Percentiles rank a stretch among this genome's conserved stretches.
Evolutionary conservation across 2,797 vertebrate species (phyloP).

Genomic region (Chiloscyllium punctatum): DNA sequence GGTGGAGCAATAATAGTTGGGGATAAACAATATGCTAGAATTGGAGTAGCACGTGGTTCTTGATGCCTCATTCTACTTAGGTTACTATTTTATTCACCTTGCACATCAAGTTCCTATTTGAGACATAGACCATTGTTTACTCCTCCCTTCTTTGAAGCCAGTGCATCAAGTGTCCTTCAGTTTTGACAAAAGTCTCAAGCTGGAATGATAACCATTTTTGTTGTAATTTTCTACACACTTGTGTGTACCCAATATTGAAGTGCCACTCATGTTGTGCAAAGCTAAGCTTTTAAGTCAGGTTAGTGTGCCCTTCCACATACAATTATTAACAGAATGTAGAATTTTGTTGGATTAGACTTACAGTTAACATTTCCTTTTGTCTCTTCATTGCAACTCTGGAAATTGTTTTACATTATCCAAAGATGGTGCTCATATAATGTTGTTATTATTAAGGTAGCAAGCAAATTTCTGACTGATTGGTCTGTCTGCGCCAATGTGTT

Average conservation of each 20-base stretch:
- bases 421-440: background rate
- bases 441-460: background rate
- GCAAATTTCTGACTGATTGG: background rate
- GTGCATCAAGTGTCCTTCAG: background rate
- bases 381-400: background rate
- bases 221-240: background rate
- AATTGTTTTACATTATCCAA: background rate
- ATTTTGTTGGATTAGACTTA: too few relatives aligned
- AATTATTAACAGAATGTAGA: too few relatives aligned
- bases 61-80: background rate
- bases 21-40: background rate
- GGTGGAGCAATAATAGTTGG: background rate
- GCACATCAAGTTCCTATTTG: background rate
- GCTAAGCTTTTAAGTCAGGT: background rate
- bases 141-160: background rate
- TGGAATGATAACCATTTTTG: background rate
- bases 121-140: background rate
- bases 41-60: background rate
- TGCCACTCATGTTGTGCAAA: background rate
- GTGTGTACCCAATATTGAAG: background rate
- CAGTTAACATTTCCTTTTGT: background rate
- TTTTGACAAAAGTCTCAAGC: background rate
- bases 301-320: background rate
- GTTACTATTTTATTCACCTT: background rate
- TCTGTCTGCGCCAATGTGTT: background rate